These are phyloP conservation scores for Oscarella lobularis DNA, from an alignment of 37 sponge, comb jelly and placozoan species.

Conservation along the genomic window DNA sequence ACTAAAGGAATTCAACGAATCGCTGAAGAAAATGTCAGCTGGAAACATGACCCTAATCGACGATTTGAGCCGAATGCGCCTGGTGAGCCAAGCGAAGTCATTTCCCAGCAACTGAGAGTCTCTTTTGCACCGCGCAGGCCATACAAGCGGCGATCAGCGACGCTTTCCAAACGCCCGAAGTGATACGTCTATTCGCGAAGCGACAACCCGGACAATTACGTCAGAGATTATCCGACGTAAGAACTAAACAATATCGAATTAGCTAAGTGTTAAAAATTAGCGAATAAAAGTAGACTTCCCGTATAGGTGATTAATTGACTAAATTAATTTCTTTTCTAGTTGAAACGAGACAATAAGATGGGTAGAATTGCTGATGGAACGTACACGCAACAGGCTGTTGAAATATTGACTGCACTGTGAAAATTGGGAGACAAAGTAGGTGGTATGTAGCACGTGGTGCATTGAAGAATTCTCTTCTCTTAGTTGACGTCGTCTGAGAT, in stretches of 20 bases:
- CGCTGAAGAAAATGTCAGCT: constrained; percentile 59
- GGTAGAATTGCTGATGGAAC: constrained; percentile 65
- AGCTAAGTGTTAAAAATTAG: too few relatives aligned
- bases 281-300: too few relatives aligned
- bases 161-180: constrained; percentile 97
- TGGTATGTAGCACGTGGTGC: neutral
- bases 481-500: constrained; percentile 65
- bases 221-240: constrained; percentile 63
- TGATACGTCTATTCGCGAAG: constrained; percentile 93
- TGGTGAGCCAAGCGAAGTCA: constrained; percentile 28
- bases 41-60: constrained; percentile 85
- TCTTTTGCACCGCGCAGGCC: constrained; percentile 30
- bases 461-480: neutral
- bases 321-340: too few relatives aligned
- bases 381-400: constrained; percentile 61
- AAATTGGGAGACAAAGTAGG: constrained; percentile 83
- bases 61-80: constrained; percentile 71
- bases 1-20: constrained; percentile 84
- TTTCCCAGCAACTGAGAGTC: neutral
- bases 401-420: constrained; percentile 81
- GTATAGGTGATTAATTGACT: too few relatives aligned
- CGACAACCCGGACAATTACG: constrained; percentile 93
- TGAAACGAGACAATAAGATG: constrained; percentile 79
- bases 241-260: too few relatives aligned
- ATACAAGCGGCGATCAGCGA: constrained; percentile 96